Percentiles rank a stretch among this genome's conserved stretches.
These are phyloP conservation scores for Bergia puertoricense DNA, from an alignment of 92 coral and sea anemone genomes.

Conservation along the genomic window DNA sequence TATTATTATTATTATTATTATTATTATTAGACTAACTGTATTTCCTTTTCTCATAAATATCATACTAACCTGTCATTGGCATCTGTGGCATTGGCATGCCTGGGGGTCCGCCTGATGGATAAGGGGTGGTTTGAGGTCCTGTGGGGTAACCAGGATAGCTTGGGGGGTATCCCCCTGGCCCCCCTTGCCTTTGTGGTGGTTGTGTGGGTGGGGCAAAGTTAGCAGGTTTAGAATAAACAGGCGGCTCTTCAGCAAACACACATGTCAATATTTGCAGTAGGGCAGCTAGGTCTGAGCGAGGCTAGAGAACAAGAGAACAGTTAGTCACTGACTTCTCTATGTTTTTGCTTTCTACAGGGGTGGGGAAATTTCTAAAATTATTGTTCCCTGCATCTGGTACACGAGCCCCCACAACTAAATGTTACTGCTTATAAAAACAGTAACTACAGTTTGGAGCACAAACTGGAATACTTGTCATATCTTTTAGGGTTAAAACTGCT, in stretches of 20 bases:
- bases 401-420: too few species aligned
- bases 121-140: slow-evolving; percentile 58
- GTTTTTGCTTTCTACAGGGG: neutral
- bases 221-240: slow-evolving; percentile 78
- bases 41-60: neutral
- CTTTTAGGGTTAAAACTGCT: too few species aligned
- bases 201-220: slow-evolving; percentile 50
- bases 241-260: slow-evolving; percentile 88
- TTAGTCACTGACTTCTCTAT: neutral
- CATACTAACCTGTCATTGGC: slow-evolving; percentile 75
- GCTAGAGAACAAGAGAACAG: slow-evolving; percentile 56
- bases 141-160: slow-evolving; percentile 65
- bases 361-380: neutral
- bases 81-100: slow-evolving; percentile 78
- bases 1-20: too few species aligned
- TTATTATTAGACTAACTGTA: too few species aligned
- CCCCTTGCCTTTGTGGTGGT: slow-evolving; percentile 53
- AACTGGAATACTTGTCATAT: too few species aligned
- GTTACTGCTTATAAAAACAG: too few species aligned
- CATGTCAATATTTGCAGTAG: slow-evolving; percentile 83
- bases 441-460: too few species aligned
- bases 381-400: neutral
- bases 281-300: slow-evolving; percentile 84
- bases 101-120: slow-evolving; percentile 63
- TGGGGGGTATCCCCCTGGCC: slow-evolving; percentile 58